phyloP scores from a whole-genome alignment of 2,888 invertebrate species.

The Drosophila pegasa region DNA sequence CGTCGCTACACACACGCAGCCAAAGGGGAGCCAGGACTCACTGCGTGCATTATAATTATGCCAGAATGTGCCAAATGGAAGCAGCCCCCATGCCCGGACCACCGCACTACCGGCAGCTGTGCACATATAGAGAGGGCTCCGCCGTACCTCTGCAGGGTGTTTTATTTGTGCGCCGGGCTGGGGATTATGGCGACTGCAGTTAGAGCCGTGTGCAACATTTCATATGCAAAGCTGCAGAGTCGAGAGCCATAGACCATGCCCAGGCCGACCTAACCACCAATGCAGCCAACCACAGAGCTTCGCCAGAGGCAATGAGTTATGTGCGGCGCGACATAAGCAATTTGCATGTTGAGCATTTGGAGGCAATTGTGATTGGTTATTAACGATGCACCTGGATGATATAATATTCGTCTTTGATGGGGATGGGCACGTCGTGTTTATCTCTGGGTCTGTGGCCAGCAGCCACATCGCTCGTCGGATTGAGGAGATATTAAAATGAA shows the following conservation, averaged over 20 bases:
- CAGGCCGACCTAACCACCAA: conserved; percentile 41
- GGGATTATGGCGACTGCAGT: conserved; percentile 49
- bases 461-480: conserved; percentile 57
- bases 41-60: conserved; percentile 81
- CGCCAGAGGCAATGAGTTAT: conserved; percentile 25
- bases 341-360: conserved; percentile 84
- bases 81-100: background rate
- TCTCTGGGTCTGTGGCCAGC: background rate
- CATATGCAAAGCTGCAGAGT: conserved; percentile 64
- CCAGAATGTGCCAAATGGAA: conserved; percentile 59
- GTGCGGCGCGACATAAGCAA: conserved; percentile 81
- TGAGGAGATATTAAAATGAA: conserved; percentile 84
- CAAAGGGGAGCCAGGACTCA: conserved; percentile 15
- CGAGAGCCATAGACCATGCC: background rate
- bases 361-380: conserved; percentile 83
- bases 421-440: conserved; percentile 21
- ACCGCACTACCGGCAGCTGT: conserved; percentile 7
- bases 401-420: conserved; percentile 80
- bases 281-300: conserved; percentile 52
- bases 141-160: conserved; percentile 11
- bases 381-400: conserved; percentile 84
- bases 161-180: conserved; percentile 23
- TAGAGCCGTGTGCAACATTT: conserved; percentile 56
- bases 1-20: conserved; percentile 13
- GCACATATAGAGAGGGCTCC: background rate